Evolutionary conservation across 1,140 invertebrate genomes (phyloP).

Genomic region (Gyrodactylus bullatarudis): DNA sequence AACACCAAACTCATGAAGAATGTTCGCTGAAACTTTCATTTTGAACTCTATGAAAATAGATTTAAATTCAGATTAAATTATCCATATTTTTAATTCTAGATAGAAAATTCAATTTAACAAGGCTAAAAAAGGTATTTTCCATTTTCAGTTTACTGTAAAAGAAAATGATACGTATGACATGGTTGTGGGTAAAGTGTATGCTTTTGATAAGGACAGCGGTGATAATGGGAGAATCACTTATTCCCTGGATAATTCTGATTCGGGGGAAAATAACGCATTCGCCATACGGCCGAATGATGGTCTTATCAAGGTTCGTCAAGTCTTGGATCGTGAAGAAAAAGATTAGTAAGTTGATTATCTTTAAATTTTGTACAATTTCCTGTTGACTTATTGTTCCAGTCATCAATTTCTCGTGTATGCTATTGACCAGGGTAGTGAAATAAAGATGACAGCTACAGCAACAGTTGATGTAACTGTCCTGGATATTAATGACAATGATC

Average conservation of each 20-base stretch:
- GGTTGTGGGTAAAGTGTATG: background rate
- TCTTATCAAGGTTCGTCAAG: background rate
- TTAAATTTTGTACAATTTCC: background rate
- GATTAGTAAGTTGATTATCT: background rate
- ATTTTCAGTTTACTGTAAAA: background rate
- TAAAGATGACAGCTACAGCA: background rate
- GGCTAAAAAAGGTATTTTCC: no score
- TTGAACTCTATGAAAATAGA: no score
- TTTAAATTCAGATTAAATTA: no score
- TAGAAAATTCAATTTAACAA: no score
- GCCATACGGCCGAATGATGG: background rate
- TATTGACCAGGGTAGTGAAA: background rate
- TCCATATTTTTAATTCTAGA: no score
- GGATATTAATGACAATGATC: slow-evolving; percentile 4
- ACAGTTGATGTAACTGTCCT: background rate
- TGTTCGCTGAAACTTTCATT: no score
- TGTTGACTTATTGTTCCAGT: background rate
- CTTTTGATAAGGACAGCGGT: background rate
- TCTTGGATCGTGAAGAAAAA: background rate
- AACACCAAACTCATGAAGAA: no score
- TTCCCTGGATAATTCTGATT: background rate
- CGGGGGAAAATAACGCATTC: no score
- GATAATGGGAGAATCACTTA: background rate
- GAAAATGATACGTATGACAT: background rate
- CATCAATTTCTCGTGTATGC: background rate